Base-by-base conservation (phyloP, 1,140 invertebrate species). In the Telenomus remus region DNA sequence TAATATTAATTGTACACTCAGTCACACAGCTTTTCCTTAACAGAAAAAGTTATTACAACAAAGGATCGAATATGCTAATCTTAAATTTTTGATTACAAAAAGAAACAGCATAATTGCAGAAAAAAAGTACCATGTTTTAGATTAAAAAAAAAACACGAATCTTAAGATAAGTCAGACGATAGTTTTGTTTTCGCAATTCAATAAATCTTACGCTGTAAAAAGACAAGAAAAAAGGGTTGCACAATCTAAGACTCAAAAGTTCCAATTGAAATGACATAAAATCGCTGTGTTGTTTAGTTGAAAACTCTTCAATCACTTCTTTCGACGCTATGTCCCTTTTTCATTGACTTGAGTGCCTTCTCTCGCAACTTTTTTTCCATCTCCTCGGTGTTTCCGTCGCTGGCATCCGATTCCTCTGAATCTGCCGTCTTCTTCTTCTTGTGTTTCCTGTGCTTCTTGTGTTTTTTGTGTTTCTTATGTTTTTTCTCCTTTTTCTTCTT, bases 291-390 rank as follows among this genome's bases (percentile, higher is more conserved):
- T 39, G n/a, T 4, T 39, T 39, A 39, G n/a, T n/a, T n/a, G n/a
- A n/a, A n/a, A n/a, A n/a, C n/a, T n/a, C 9, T 53, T 87, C 79
- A 88, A 76, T 88, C 86, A 75, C 87, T 88, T 76, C 81, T 76
- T 64, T 89, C 86, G 48, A 83, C 85, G 70, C 87, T 88, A 56
- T 87, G 85, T 48, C 86, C 86, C 43, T 88, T 89, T 83, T 93
- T 93, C 92, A 93, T 93, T 0, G 92, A 93, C 79, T 92, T 91
- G 4, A 97, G 87, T 34, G 95, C 95, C 78, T 94, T 92, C 85
- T 96, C 95, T n/a, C 95, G 90, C 70, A 97, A 89, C 86, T 94
- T 95, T 81, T 94, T 95, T 82, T 96, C 95, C 56, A 95, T 87
- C 88, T 96, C 94, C 80, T 96, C 95, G 13, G 91, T 92, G 44